Base-by-base conservation (phyloP, 2,797 vertebrate species). In the Sardinella longiceps region DNA sequence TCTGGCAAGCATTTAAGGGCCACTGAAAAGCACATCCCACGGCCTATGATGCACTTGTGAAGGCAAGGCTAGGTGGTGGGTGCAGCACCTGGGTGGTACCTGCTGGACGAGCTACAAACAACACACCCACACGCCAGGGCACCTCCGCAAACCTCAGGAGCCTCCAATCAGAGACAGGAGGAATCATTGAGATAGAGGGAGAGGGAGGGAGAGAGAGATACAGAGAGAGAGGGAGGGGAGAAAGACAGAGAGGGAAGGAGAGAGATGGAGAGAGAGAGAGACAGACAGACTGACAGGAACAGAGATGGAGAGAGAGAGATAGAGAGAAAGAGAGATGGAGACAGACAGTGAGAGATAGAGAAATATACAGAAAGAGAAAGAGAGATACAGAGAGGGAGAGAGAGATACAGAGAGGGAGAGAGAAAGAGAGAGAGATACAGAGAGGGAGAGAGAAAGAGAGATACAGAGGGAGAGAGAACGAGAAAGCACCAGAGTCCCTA, bases 161-260 rank as follows among this genome's bases (percentile, higher is more conserved):
- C 37, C 63, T 25, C 33, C 4, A 18, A 77, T 43, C 33, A 77
- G 43, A 77, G 70, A 39, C 33, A 39, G 70, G 18, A 6, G 43
- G 18, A 33, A 4, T 3, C 1, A 10, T 5, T 9, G 58, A 63
- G n/a, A 25, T n/a, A 63, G 58, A 25, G 58, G 18, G n/a, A 70
- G 30, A 33, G 30, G 15, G 63, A 70, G 28, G 15, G 12, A 33
- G 63, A 70, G 63, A 82, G 51, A 85, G 63, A 53, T 33, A 82
- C 50, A 84, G 46, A 51, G 74, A 83, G 33, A 43, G 74, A 66
- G 45, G n/a, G n/a, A n/a, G n/a, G n/a, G n/a, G n/a, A n/a, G n/a
- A n/a, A n/a, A n/a, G n/a, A n/a, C n/a, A n/a, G 56, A n/a, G 56
- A 60, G n/a, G 9, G 20, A 60, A n/a, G 25, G 60, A 70, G 66